A percentile compares a stretch with the other conserved stretches of the same genome.
Evolutionary conservation across 2,888 invertebrate genomes (phyloP).

Genomic region (Leptopilina drosophilae): DNA sequence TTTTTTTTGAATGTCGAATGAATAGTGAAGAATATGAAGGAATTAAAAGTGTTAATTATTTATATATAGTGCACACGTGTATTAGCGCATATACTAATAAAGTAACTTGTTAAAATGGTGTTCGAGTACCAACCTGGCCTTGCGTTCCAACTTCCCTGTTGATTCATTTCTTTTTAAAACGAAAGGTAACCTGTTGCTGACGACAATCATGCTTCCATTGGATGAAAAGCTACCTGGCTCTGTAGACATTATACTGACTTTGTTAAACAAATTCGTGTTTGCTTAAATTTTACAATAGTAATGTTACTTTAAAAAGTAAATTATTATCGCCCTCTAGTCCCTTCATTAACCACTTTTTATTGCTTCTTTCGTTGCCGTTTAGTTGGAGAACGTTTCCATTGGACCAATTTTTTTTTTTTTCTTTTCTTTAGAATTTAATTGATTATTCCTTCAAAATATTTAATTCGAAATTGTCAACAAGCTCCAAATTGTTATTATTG

Average conservation of each 20-base stretch:
- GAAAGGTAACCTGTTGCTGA: conserved; percentile 93
- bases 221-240: conserved; percentile 72
- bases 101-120: background rate
- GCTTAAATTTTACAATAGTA: background rate
- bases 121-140: conserved; percentile 85
- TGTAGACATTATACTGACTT: conserved; percentile 66
- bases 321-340: conserved; percentile 4
- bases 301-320: background rate
- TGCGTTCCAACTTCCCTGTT: conserved; percentile 86
- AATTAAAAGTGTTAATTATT: background rate
- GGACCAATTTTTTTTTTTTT: background rate
- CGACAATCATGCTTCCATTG: conserved; percentile 89
- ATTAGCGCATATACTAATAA: background rate
- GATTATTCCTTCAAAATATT: background rate
- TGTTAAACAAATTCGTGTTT: conserved; percentile 12
- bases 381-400: background rate
- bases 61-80: background rate
- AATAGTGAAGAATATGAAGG: background rate
- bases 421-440: background rate
- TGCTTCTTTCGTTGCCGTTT: background rate
- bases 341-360: background rate
- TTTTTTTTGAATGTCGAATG: no score
- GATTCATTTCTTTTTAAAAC: conserved; percentile 87
- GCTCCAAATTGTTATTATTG: no score
- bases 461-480: background rate